Conservation (phyloP, 1,140 invertebrate genomes). For the Bacillus rossius region DNA sequence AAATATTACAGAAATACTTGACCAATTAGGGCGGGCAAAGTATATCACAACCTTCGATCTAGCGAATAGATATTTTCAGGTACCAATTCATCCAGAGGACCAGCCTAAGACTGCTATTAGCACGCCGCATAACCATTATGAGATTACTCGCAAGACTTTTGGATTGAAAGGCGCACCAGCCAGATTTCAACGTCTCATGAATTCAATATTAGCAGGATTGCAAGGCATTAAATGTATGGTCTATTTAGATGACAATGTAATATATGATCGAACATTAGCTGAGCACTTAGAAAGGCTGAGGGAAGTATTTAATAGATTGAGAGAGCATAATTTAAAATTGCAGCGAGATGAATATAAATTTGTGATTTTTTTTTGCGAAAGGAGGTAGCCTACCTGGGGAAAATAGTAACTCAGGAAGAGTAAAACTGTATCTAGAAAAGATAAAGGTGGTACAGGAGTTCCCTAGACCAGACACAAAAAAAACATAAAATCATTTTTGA, state of each 20-base stretch:
- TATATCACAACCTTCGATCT: conserved; percentile 38
- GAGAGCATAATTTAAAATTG: conserved; percentile 22
- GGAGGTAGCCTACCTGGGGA: conserved; percentile 28
- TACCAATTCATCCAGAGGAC: conserved; percentile 23
- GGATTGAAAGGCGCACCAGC: conserved; percentile 37
- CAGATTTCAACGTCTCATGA: conserved; percentile 30
- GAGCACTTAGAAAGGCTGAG: background rate
- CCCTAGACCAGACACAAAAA: conserved; percentile 21
- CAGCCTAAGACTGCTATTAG: conserved; percentile 44
- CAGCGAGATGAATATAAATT: conserved; percentile 34
- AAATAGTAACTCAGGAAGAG: conserved; percentile 22
- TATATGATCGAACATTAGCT: background rate
- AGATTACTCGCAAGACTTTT: conserved; percentile 33
- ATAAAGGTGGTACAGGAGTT: conserved; percentile 20
- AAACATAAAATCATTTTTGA: conserved; percentile 25
- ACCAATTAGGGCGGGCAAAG: conserved; percentile 25
- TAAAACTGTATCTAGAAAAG: conserved; percentile 27
- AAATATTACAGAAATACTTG: conserved; percentile 38
- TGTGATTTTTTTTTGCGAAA: too few species aligned
- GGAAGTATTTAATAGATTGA: background rate
- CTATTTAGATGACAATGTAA: conserved; percentile 7
- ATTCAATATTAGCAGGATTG: conserved; percentile 20
- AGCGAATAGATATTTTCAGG: conserved; percentile 32
- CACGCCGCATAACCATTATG: conserved; percentile 30
- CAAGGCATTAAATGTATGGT: conserved; percentile 8